phyloP scores from a whole-genome alignment of 2,797 vertebrate genomes.

The Gymnothorax reevesii region DNA sequence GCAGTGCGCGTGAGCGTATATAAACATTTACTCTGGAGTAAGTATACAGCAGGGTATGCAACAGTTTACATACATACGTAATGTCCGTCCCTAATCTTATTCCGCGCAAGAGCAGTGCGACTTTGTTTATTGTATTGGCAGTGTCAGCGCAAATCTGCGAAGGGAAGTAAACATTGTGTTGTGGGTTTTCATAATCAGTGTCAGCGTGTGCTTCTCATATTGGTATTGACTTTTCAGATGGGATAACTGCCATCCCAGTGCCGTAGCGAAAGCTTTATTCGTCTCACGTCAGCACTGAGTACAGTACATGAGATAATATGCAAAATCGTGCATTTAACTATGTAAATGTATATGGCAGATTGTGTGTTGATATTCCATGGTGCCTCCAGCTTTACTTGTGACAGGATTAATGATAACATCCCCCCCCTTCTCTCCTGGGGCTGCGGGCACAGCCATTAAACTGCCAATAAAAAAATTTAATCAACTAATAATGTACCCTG shows the following conservation, averaged over 20 bases:
- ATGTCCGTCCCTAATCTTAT: background rate
- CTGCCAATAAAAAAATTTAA: constrained; percentile 78
- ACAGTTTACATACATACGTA: background rate
- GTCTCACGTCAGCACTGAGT: background rate
- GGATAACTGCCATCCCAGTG: background rate
- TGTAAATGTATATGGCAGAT: background rate
- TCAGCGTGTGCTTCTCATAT: background rate
- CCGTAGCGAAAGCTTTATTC: background rate
- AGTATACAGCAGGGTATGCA: background rate
- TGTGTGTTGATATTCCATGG: background rate
- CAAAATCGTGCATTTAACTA: background rate
- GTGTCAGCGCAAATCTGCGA: background rate
- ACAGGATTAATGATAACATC: constrained; percentile 61
- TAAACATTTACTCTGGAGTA: background rate
- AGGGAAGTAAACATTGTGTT: background rate
- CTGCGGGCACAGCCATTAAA: constrained; percentile 57
- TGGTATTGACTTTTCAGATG: background rate
- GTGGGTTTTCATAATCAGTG: background rate
- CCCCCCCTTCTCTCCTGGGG: constrained; percentile 49
- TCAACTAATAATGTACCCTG: constrained; percentile 81
- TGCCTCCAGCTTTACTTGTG: constrained; percentile 8
- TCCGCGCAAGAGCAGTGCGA: background rate
- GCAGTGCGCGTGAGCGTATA: background rate
- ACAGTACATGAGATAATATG: background rate
- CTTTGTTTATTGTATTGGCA: background rate